A percentile compares a stretch with the other conserved stretches of the same genome.
Conservation (phyloP, 1,140 invertebrate genomes). For the Eueides isabella region DNA sequence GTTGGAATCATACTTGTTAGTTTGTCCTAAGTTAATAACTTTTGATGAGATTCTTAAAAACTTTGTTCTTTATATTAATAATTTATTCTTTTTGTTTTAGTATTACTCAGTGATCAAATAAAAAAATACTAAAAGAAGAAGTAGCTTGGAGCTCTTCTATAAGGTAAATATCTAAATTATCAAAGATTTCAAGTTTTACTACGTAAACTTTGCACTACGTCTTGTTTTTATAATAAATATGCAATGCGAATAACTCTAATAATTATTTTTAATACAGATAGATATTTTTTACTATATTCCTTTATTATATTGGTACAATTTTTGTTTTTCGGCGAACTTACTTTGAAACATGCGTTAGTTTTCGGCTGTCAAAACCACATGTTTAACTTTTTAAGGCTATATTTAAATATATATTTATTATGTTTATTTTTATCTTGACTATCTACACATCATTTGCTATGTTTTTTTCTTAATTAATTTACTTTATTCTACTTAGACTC, state of each 20-base stretch:
- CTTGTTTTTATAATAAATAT: not conserved
- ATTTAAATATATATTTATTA: not conserved
- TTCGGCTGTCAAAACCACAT: conserved; percentile 6
- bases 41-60: not conserved
- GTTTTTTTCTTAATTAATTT: not conserved
- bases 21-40: not conserved
- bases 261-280: not conserved
- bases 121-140: not conserved
- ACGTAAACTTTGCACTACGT: not conserved
- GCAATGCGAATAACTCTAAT: not conserved
- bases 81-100: not conserved
- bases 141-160: not conserved
- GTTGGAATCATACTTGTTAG: not conserved
- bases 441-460: not conserved
- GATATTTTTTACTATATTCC: not conserved
- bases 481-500: too few relatives aligned
- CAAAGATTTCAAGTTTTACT: not conserved
- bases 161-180: conserved; percentile 7
- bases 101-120: not conserved
- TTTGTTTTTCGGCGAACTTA: not conserved
- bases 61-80: not conserved
- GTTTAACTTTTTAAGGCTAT: not conserved
- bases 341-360: not conserved
- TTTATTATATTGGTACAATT: not conserved
- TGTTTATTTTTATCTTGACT: not conserved